Conservation (phyloP, 2,113 vertebrate genomes). For the Cryptoleucopteryx plumbea region DNA sequence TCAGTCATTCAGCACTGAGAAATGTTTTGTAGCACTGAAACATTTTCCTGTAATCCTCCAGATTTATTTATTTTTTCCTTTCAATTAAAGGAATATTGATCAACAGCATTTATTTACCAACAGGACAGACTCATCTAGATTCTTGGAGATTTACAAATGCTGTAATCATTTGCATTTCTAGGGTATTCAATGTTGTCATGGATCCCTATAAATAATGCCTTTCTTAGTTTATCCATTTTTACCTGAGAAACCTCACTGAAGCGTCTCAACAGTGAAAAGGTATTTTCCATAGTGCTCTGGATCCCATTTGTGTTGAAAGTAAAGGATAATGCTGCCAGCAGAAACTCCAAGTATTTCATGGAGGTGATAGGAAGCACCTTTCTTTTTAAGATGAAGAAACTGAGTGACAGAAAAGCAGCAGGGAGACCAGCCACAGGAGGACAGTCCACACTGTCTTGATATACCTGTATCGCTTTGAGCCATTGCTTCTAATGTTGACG, state of each 20-base stretch:
- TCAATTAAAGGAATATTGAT: background rate
- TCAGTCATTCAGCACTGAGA: background rate
- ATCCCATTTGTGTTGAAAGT: background rate
- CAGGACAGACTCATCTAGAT: background rate
- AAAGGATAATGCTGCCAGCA: background rate
- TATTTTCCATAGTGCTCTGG: background rate
- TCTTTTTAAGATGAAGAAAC: background rate
- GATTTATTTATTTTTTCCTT: background rate
- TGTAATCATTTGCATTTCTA: background rate
- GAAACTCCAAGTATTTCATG: background rate
- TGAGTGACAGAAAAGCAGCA: background rate
- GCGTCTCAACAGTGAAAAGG: background rate
- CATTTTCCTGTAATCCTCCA: fast-evolving
- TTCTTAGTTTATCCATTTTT: background rate
- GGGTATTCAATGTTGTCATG: background rate
- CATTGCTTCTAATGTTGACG: background rate
- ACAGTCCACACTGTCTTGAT: background rate
- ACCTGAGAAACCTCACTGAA: background rate
- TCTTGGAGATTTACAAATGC: background rate
- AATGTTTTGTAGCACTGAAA: background rate
- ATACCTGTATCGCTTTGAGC: background rate
- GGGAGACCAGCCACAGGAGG: background rate
- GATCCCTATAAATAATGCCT: background rate
- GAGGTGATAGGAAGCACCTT: background rate
- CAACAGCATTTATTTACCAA: background rate